These are phyloP conservation scores for Cotesia typhae DNA, from an alignment of 1,140 invertebrate genomes.

Conservation along the genomic window DNA sequence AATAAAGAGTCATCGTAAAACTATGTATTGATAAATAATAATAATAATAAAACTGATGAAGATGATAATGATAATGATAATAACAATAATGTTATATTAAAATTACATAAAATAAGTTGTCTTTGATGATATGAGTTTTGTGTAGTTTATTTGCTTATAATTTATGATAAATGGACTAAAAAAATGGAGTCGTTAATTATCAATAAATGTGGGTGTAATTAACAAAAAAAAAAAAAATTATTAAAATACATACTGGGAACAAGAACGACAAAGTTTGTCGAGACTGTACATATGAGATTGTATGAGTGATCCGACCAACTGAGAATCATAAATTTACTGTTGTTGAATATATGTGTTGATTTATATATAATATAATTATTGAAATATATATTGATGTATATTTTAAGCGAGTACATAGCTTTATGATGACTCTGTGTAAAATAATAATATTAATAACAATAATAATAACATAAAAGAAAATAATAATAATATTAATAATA, in stretches of 20 bases:
- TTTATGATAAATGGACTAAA: constrained; percentile 18
- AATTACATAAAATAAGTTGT: neutral
- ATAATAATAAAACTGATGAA: neutral
- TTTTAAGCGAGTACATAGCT: constrained; percentile 34
- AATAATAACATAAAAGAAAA: constrained; percentile 53
- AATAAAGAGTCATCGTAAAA: constrained; percentile 17
- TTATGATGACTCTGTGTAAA: constrained; percentile 51
- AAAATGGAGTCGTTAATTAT: neutral
- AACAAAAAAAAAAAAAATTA: constrained; percentile 25
- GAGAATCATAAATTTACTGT: constrained; percentile 4
- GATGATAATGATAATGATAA: neutral
- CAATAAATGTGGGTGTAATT: neutral
- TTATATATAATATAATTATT: constrained; percentile 29
- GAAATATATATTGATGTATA: neutral
- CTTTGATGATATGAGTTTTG: constrained; percentile 15
- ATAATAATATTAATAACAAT: constrained; percentile 36
- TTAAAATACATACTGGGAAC: constrained; percentile 35
- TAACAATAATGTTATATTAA: neutral
- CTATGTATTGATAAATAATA: neutral
- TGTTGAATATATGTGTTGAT: constrained; percentile 28
- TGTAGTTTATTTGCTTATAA: constrained; percentile 28
- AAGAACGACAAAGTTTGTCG: constrained; percentile 34
- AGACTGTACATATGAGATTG: constrained; percentile 38
- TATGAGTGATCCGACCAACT: constrained; percentile 35
- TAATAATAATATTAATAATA: too few relatives aligned